Conservation (phyloP, 2,797 vertebrate genomes). For the Sarcoramphus papa region DNA sequence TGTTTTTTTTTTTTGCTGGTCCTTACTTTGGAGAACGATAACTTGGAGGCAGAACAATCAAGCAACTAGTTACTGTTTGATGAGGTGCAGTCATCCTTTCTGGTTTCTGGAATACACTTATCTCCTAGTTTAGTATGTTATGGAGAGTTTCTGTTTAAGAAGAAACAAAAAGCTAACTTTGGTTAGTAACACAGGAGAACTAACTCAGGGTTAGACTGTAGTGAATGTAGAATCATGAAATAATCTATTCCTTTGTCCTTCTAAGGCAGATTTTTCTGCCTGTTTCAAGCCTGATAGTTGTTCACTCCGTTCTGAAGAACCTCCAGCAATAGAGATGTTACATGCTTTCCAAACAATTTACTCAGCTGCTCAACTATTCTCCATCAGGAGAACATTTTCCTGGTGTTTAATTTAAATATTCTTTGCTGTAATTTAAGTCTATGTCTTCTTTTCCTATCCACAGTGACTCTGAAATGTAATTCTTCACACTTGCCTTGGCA, state of each 20-base stretch:
- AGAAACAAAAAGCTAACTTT: neutral
- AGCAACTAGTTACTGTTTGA: neutral
- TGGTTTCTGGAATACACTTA: neutral
- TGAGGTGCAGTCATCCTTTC: neutral
- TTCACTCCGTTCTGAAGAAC: neutral
- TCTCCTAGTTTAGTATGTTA: neutral
- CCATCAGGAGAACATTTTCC: neutral
- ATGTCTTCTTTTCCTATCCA: neutral
- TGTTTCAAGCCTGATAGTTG: neutral
- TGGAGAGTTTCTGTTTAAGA: neutral
- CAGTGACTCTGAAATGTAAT: neutral
- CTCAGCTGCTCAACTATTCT: neutral
- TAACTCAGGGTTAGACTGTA: neutral
- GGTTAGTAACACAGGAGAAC: neutral
- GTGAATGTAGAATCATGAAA: neutral
- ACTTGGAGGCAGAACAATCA: neutral
- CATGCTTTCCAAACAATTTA: neutral
- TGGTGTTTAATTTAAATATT: neutral
- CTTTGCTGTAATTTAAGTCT: neutral
- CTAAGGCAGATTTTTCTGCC: neutral
- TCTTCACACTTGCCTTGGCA: neutral
- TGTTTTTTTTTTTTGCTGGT: neutral
- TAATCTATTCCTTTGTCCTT: neutral
- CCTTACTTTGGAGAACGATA: slow-evolving; percentile 3
- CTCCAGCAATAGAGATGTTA: neutral